phyloP scores from a whole-genome alignment of 1,140 invertebrate species.

The Varroa destructor region DNA sequence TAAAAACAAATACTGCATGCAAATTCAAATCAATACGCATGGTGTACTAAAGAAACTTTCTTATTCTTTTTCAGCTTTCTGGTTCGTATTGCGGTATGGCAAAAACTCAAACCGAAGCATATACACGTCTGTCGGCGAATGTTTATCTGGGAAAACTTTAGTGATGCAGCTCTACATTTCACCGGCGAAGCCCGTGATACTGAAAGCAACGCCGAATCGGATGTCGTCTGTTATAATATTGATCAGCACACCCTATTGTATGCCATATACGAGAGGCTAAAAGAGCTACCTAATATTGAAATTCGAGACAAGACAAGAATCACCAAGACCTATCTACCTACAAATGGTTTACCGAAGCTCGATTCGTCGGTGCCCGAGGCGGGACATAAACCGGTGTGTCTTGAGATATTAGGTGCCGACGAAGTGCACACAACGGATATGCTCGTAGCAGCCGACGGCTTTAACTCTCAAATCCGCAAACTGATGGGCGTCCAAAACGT shows the following conservation, averaged over 20 bases:
- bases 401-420: not conserved
- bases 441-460: conserved; percentile 80
- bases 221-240: conserved; percentile 2
- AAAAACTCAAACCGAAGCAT: conserved; percentile 5
- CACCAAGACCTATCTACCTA: conserved; percentile 4
- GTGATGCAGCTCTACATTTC: conserved; percentile 15
- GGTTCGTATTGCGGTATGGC: not conserved
- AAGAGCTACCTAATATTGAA: conserved; percentile 17
- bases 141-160: conserved; percentile 13
- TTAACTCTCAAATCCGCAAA: conserved; percentile 65
- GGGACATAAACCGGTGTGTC: not conserved
- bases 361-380: not conserved
- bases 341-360: not conserved
- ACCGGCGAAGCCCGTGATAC: not conserved
- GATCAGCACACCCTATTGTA: conserved; percentile 16
- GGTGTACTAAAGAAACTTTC: not conserved
- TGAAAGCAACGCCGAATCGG: not conserved
- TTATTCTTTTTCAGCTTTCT: not conserved
- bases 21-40: too few species aligned
- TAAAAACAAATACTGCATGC: too few species aligned
- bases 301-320: not conserved
- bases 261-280: conserved; percentile 14
- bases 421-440: conserved; percentile 31
- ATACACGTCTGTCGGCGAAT: conserved; percentile 16
- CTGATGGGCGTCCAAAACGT: conserved; percentile 63